A percentile compares a stretch with the other conserved stretches of the same genome.
phyloP scores from a whole-genome alignment of 2,888 invertebrate species.

The Brachypalpus laphriformis region DNA sequence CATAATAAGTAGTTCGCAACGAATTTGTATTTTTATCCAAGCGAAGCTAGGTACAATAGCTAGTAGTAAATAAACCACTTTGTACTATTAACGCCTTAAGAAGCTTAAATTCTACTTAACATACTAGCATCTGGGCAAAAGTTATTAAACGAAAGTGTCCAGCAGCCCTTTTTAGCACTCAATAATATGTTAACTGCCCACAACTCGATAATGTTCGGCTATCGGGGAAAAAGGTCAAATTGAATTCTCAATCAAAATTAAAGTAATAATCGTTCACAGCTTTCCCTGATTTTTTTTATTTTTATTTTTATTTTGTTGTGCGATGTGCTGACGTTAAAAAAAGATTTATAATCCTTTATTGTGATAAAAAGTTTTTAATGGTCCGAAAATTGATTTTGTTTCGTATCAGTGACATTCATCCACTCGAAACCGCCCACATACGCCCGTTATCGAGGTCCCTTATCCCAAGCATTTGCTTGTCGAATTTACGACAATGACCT shows the following conservation, averaged over 20 bases:
- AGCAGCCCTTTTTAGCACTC: neutral
- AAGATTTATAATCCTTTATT: constrained; percentile 31
- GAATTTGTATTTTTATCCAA: too few relatives aligned
- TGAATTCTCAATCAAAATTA: constrained; percentile 16
- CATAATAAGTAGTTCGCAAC: too few relatives aligned
- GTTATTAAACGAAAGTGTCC: neutral
- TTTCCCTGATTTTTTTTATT: neutral
- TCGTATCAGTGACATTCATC: constrained; percentile 28
- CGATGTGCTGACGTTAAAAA: constrained; percentile 13
- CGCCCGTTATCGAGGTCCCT: constrained; percentile 1
- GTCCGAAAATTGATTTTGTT: constrained; percentile 48
- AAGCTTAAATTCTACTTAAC: too few relatives aligned
- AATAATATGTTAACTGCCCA: neutral
- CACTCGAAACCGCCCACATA: constrained; percentile 11
- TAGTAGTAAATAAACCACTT: too few relatives aligned
- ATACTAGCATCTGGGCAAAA: too few relatives aligned
- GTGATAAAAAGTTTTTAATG: constrained; percentile 44
- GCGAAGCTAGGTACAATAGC: too few relatives aligned
- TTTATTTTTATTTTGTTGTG: neutral
- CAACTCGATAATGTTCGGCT: neutral
- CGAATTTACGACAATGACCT: constrained; percentile 57
- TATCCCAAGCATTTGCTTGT: constrained; percentile 25
- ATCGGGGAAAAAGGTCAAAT: constrained; percentile 16
- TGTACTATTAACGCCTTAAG: too few relatives aligned
- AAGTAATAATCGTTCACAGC: constrained; percentile 28